Base-by-base conservation (phyloP, 2,888 invertebrate species). In the Eumacrocentrus americanus region DNA sequence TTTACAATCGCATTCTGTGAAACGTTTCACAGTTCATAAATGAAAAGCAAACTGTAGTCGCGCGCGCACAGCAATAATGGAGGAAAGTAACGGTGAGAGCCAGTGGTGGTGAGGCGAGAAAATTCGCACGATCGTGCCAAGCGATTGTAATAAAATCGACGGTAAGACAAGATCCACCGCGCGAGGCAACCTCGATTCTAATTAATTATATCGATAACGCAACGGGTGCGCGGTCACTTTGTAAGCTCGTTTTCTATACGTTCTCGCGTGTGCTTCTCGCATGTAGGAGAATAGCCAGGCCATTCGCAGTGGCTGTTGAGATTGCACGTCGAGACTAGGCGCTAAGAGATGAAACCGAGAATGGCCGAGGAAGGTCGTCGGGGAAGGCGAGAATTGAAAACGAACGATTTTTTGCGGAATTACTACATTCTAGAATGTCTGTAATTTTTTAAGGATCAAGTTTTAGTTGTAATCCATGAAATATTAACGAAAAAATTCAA, bases 131-230 rank as follows among this genome's bases (percentile, higher is more conserved):
- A 63, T 58, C 56, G 57, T 14, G 25, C 1, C 14, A 14, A 35
- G 47, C 38, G 52, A 53, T 53, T 50, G 53, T 54, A 66, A 63
- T 61, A 65, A 64, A 63, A 61, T 68, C 63, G 60, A 61, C 59
- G 58, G 58, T 50, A 38, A 38, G 44, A 60, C 63, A 62, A 60
- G 62, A 59, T 60, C 55, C 55, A 58, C 58, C 23, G 47, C 60
- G 42, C 58, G 37, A 40, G 12, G 29, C 9, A 29, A 23, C 48
- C 22, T 11, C 47, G 48, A 46, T 47, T 69, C 65, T 68, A 70
- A 70, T 70, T 70, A 71, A 70, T 70, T 66, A 67, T 67, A 65
- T 68, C 66, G 68, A 70, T 70, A 69, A 62, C 65, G 67, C 68
- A 67, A 70, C 67, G 68, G n/a, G n/a, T n/a, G 67, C 68, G 55